Conservation (phyloP, 2,888 invertebrate genomes). For the Bimastos eiseni region DNA sequence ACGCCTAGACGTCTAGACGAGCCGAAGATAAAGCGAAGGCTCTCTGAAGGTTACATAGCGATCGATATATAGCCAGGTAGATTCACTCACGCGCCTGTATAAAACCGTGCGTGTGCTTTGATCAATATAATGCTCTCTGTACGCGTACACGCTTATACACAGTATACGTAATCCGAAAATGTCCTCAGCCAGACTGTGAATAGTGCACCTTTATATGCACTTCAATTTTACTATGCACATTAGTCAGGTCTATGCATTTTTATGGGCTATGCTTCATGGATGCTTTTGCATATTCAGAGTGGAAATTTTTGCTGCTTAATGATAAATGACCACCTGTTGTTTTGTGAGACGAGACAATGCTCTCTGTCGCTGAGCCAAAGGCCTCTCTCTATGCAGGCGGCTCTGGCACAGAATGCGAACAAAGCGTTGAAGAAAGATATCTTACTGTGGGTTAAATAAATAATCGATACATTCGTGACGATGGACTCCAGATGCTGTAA, state of each 20-base stretch:
- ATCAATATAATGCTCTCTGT: background rate
- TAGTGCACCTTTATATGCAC: background rate
- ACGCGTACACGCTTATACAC: background rate
- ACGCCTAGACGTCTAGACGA: background rate
- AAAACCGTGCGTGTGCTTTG: background rate
- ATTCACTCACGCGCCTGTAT: background rate
- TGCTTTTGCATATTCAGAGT: background rate
- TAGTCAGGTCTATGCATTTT: background rate
- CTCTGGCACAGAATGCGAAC: background rate
- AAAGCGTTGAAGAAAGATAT: background rate
- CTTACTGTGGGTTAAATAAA: background rate
- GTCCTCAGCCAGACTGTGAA: background rate
- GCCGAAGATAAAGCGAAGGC: constrained; percentile 3
- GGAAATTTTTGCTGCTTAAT: background rate
- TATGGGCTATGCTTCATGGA: background rate
- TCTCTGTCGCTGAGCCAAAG: background rate
- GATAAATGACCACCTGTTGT: background rate
- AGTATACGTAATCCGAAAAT: background rate
- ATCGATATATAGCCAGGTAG: background rate
- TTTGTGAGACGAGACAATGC: background rate
- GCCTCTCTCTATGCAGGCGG: no score
- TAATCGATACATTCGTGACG: background rate
- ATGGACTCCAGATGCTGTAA: background rate
- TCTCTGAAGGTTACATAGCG: constrained; percentile 9
- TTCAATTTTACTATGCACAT: background rate